These are phyloP conservation scores for Corvus hawaiiensis DNA, from an alignment of 2,113 vertebrate species.

Conservation along the genomic window DNA sequence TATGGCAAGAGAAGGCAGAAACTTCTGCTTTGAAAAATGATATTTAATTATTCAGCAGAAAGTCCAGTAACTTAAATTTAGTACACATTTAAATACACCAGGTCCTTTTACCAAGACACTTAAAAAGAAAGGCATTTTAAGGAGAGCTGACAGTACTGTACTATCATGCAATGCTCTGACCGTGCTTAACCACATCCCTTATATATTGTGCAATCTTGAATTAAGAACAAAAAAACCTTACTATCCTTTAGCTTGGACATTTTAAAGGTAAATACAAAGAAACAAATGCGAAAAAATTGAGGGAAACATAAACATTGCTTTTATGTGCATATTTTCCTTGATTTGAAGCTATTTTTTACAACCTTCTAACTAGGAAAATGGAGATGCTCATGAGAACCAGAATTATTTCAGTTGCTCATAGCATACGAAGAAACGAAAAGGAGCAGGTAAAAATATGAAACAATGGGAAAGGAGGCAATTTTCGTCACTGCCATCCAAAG, in stretches of 20 bases:
- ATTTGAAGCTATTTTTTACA: neutral
- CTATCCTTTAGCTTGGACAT: neutral
- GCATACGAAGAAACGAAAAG: neutral
- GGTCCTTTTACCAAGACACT: neutral
- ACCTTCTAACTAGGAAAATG: neutral
- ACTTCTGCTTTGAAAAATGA: neutral
- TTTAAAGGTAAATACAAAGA: slow-evolving; percentile 7
- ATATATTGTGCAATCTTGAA: neutral
- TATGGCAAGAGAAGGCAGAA: neutral
- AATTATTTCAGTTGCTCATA: neutral
- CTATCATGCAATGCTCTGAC: neutral
- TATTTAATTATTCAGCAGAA: slow-evolving; percentile 13
- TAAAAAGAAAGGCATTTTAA: slow-evolving; percentile 8
- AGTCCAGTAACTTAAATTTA: slow-evolving; percentile 30
- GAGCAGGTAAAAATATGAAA: neutral
- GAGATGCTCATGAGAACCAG: neutral
- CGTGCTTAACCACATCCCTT: neutral
- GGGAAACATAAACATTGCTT: neutral
- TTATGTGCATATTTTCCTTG: neutral
- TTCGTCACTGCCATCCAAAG: neutral
- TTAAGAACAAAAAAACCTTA: slow-evolving; percentile 33
- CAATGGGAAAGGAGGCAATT: neutral
- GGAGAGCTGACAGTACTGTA: neutral
- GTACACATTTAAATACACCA: neutral
- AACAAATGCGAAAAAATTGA: neutral